These are phyloP conservation scores for Melanogrammus aeglefinus DNA, from an alignment of 2,797 vertebrate species.

Conservation along the genomic window DNA sequence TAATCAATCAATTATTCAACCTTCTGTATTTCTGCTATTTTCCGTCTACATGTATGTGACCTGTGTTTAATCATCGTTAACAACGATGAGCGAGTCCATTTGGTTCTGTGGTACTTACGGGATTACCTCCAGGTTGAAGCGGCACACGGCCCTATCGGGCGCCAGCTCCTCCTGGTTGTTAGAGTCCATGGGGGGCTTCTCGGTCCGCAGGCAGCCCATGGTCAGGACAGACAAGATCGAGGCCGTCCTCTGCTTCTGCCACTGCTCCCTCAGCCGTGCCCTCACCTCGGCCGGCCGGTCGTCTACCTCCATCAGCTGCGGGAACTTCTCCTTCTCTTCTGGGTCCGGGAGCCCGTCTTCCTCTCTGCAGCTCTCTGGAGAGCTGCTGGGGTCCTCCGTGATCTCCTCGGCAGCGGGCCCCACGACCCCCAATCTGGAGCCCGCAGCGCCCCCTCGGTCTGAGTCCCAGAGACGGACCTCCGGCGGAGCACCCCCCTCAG, in stretches of 20 bases:
- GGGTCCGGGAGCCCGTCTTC: neutral
- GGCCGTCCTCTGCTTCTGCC: conserved; percentile 42
- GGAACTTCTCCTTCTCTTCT: neutral
- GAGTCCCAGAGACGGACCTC: neutral
- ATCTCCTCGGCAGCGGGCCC: neutral
- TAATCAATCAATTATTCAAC: neutral
- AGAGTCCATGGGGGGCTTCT: conserved; percentile 81
- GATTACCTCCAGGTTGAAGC: conserved; percentile 72
- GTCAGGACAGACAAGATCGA: conserved; percentile 33
- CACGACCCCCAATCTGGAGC: neutral
- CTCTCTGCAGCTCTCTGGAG: neutral
- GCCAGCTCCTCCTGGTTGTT: conserved; percentile 79
- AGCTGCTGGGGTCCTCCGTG: neutral
- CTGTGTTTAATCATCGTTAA: too few species aligned
- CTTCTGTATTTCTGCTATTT: neutral
- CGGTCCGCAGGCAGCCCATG: conserved; percentile 62
- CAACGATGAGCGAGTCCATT: neutral
- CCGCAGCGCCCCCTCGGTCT: neutral
- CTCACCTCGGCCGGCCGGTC: conserved; percentile 76
- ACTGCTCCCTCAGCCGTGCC: conserved; percentile 22
- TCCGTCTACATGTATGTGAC: too few species aligned
- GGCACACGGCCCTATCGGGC: conserved; percentile 58
- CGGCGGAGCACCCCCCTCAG: neutral
- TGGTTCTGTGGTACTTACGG: conserved; percentile 55
- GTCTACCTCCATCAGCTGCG: conserved; percentile 63